Evolutionary conservation across 1,140 invertebrate genomes (phyloP).

Genomic region (Panagrolaimus sp.): DNA sequence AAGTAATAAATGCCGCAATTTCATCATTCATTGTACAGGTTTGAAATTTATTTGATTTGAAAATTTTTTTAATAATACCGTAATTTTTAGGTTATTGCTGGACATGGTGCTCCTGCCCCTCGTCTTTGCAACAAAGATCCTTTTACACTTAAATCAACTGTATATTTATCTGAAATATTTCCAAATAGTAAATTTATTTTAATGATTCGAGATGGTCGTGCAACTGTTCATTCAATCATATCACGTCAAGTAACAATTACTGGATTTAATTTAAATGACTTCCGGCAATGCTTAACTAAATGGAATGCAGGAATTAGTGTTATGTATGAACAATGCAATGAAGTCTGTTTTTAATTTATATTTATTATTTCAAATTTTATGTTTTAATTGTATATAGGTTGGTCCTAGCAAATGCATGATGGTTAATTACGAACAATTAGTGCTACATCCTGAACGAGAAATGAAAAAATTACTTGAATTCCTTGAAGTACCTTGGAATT

Average conservation of each 20-base stretch:
- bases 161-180: conserved; percentile 68
- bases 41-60: conserved; percentile 19
- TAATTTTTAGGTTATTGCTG: conserved; percentile 71
- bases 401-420: conserved; percentile 78
- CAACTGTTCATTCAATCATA: conserved; percentile 94
- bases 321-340: conserved; percentile 67
- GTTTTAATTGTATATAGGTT: conserved; percentile 64
- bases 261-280: conserved; percentile 87
- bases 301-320: conserved; percentile 90
- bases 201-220: conserved; percentile 93
- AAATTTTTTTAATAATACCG: background rate
- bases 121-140: conserved; percentile 95
- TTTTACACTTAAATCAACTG: conserved; percentile 87
- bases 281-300: conserved; percentile 84
- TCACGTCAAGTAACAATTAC: conserved; percentile 92
- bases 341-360: conserved; percentile 12
- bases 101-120: conserved; percentile 85
- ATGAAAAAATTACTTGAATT: conserved; percentile 84
- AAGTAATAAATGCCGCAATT: conserved; percentile 86
- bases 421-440: conserved; percentile 91
- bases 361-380: background rate
- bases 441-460: conserved; percentile 81
- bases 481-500: conserved; percentile 87
- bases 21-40: conserved; percentile 87
- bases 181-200: conserved; percentile 85